These are phyloP conservation scores for Sebastes hubbsi DNA, from an alignment of 2,797 vertebrate species.

Conservation along the genomic window DNA sequence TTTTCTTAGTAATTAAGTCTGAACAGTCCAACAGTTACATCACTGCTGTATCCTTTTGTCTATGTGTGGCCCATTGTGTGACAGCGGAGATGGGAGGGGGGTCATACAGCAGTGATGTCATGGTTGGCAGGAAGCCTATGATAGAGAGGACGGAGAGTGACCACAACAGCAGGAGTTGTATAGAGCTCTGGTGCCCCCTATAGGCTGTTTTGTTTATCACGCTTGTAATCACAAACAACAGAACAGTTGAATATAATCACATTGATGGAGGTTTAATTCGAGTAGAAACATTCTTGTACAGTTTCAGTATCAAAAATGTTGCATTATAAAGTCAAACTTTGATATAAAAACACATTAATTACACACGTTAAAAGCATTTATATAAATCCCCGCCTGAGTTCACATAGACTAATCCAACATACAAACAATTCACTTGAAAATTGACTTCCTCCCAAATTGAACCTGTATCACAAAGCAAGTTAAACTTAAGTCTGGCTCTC, in stretches of 20 bases:
- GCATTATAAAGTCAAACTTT: neutral
- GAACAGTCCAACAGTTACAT: constrained; percentile 37
- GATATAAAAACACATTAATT: constrained; percentile 18
- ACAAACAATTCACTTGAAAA: neutral
- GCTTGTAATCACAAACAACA: neutral
- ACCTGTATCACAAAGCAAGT: neutral
- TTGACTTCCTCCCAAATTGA: neutral
- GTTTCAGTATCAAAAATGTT: neutral
- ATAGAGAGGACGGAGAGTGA: neutral
- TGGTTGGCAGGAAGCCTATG: constrained; percentile 37
- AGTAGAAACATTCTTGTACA: neutral
- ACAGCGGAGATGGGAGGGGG: constrained; percentile 10
- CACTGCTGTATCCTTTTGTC: constrained; percentile 32
- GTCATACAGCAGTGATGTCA: constrained; percentile 37
- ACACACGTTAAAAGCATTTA: constrained; percentile 1
- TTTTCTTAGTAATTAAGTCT: constrained; percentile 39
- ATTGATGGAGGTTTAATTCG: constrained; percentile 39
- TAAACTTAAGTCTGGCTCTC: neutral
- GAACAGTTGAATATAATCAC: neutral
- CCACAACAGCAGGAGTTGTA: neutral
- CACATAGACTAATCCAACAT: neutral
- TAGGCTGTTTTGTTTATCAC: neutral
- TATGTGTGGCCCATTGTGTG: constrained; percentile 40
- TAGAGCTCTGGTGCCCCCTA: constrained; percentile 24
- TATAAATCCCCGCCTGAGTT: neutral